Conservation (phyloP, 2,888 invertebrate species). For the Hipparchia sbordonii region DNA sequence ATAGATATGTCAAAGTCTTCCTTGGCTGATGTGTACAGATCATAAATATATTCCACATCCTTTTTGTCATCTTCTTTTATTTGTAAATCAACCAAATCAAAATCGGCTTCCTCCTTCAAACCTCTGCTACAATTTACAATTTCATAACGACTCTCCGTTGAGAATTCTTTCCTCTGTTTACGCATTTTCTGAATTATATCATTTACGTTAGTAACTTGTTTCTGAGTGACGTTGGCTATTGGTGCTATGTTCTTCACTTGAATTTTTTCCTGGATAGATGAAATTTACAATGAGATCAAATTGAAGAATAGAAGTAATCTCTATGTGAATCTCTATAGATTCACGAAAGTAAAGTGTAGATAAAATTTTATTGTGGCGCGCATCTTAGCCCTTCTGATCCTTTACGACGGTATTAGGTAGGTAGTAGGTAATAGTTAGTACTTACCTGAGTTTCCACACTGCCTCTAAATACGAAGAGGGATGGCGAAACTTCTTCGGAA, state of each 20-base stretch:
- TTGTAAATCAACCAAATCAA: slow-evolving; percentile 66
- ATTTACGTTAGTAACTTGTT: slow-evolving; percentile 57
- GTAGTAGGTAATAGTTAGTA: neutral
- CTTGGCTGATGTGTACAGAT: slow-evolving; percentile 68
- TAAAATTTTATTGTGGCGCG: no score
- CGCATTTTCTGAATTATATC: slow-evolving; percentile 70
- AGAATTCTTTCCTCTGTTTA: slow-evolving; percentile 62
- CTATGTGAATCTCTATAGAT: no score
- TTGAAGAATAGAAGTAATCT: neutral
- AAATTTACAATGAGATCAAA: slow-evolving; percentile 25
- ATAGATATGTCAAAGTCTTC: slow-evolving; percentile 70
- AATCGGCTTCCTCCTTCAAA: slow-evolving; percentile 54
- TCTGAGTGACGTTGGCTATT: slow-evolving; percentile 27
- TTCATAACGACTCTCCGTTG: slow-evolving; percentile 66
- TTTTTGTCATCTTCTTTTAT: slow-evolving; percentile 52
- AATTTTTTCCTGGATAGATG: slow-evolving; percentile 57
- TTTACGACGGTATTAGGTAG: neutral
- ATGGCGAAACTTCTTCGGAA: slow-evolving; percentile 76
- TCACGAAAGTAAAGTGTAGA: no score
- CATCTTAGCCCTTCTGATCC: neutral
- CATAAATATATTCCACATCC: slow-evolving; percentile 67
- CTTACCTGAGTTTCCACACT: slow-evolving; percentile 86
- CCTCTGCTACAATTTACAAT: slow-evolving; percentile 71
- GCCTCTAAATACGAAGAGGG: slow-evolving; percentile 88
- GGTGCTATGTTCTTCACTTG: slow-evolving; percentile 63